These are phyloP conservation scores for Pristionchus pacificus DNA, from an alignment of 1,140 invertebrate genomes.

Conservation along the genomic window DNA sequence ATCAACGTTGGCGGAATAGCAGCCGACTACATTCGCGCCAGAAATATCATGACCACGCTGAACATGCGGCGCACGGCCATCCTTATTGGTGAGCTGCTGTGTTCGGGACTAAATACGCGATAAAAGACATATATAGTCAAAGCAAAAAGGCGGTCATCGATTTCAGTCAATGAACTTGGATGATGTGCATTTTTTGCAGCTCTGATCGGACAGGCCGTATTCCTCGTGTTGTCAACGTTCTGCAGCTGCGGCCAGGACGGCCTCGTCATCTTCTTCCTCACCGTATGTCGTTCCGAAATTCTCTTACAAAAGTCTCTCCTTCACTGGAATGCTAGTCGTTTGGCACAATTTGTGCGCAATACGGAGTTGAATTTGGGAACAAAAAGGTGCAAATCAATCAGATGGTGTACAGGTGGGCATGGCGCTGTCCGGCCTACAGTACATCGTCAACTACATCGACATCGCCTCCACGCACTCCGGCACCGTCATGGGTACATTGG, in stretches of 20 bases:
- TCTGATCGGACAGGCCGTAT: constrained; percentile 49
- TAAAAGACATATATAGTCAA: no score
- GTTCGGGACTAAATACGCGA: no score
- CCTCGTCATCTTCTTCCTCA: constrained; percentile 51
- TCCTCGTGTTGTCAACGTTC: constrained; percentile 48
- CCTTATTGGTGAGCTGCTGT: constrained; percentile 45
- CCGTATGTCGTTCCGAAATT: background rate
- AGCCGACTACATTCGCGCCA: constrained; percentile 59
- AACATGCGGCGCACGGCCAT: constrained; percentile 54
- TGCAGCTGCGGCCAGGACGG: constrained; percentile 49
- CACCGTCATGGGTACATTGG: constrained; percentile 52
- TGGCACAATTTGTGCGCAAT: no score
- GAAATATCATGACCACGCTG: constrained; percentile 43
- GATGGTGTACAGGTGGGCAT: constrained; percentile 52
- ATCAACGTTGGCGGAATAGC: constrained; percentile 61
- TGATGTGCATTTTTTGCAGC: constrained; percentile 40
- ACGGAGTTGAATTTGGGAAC: no score
- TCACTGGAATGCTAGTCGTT: no score
- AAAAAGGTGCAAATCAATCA: no score
- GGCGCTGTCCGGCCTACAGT: constrained; percentile 62
- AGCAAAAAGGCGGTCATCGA: no score
- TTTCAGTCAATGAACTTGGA: no score
- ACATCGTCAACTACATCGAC: constrained; percentile 63
- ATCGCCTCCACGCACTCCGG: constrained; percentile 60
- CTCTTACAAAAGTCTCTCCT: no score